phyloP scores from a whole-genome alignment of 2,888 invertebrate genomes.

The Miltochrista miniata region DNA sequence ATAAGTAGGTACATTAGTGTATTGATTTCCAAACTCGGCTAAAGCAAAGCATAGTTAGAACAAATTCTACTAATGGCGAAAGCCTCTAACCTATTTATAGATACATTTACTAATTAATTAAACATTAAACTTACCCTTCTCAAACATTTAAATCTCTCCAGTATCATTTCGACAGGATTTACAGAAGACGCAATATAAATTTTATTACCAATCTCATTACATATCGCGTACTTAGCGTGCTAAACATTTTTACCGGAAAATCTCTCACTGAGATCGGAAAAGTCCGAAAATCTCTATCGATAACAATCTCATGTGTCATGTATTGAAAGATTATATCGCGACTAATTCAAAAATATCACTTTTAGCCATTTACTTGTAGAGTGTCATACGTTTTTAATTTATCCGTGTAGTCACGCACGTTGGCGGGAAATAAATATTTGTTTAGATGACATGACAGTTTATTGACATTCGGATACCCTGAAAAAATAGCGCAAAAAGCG shows the following conservation, averaged over 20 bases:
- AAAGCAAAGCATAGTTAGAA: too few relatives aligned
- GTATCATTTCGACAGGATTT: slow-evolving; percentile 40
- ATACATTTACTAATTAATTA: neutral
- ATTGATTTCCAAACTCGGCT: too few relatives aligned
- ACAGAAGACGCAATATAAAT: slow-evolving; percentile 8
- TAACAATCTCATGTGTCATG: slow-evolving; percentile 44
- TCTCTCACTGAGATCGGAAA: slow-evolving; percentile 37
- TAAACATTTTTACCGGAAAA: too few relatives aligned
- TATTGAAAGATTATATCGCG: slow-evolving; percentile 40
- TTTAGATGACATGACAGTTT: slow-evolving; percentile 39
- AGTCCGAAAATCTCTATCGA: slow-evolving; percentile 41
- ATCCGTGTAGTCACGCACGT: slow-evolving; percentile 44
- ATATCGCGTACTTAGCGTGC: slow-evolving; percentile 13
- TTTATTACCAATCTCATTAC: slow-evolving; percentile 28
- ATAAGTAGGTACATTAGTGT: too few relatives aligned
- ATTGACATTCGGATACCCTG: slow-evolving; percentile 5
- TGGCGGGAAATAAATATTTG: slow-evolving; percentile 56
- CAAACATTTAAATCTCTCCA: slow-evolving; percentile 36
- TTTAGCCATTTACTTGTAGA: neutral
- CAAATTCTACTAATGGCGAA: too few relatives aligned
- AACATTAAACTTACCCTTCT: slow-evolving; percentile 45
- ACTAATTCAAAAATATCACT: slow-evolving; percentile 21
- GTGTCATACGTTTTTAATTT: slow-evolving; percentile 34
- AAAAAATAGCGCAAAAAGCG: slow-evolving; percentile 32
- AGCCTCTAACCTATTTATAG: too few relatives aligned